phyloP scores from a whole-genome alignment of 2,113 vertebrate genomes.

The Accipiter virgatus region DNA sequence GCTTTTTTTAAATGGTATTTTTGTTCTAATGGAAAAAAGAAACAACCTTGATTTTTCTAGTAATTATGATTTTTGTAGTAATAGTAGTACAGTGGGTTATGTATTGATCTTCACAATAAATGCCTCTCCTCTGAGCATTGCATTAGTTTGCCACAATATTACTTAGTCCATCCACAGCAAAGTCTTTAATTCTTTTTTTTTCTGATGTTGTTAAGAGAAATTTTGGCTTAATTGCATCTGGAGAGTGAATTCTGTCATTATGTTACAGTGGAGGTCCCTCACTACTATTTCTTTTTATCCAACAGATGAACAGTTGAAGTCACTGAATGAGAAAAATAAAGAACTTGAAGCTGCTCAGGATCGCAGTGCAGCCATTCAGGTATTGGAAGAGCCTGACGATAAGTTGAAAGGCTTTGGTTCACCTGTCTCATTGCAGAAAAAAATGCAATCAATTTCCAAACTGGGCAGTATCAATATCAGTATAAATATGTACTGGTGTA shows the following conservation, averaged over 20 bases:
- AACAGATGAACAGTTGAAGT: conserved; percentile 82
- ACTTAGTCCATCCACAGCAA: too few species aligned
- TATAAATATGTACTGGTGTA: not conserved
- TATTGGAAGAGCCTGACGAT: conserved; percentile 13
- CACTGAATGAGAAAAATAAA: conserved; percentile 79
- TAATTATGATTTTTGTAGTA: not conserved
- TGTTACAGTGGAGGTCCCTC: not conserved
- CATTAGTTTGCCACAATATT: not conserved
- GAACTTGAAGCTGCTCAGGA: conserved; percentile 82
- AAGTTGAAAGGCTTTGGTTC: not conserved
- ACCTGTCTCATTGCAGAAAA: not conserved
- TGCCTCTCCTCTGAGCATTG: not conserved
- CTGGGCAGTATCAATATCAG: not conserved
- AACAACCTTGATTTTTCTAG: not conserved
- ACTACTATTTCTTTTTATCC: not conserved
- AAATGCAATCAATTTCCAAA: not conserved
- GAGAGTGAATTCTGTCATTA: not conserved
- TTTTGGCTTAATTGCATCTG: not conserved
- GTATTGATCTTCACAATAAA: not conserved
- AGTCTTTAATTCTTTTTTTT: not conserved
- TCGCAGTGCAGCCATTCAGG: conserved; percentile 78
- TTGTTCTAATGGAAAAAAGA: not conserved
- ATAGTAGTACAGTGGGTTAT: not conserved
- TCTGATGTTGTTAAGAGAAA: not conserved
- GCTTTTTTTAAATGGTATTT: not conserved